Conservation (phyloP, 2,888 invertebrate species). For the Leucophora obtusa region DNA sequence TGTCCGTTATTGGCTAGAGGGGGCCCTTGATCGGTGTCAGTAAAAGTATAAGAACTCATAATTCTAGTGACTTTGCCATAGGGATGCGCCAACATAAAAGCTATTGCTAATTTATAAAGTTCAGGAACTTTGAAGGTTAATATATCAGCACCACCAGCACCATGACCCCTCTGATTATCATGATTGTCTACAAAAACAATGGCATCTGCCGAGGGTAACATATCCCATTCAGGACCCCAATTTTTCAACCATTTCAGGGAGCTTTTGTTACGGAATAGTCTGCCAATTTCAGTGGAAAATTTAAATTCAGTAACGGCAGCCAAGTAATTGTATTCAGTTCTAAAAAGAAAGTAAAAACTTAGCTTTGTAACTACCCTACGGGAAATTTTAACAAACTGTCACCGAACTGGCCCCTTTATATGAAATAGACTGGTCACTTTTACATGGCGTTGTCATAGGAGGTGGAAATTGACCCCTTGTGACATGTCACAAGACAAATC, state of each 20-base stretch:
- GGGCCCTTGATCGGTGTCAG: slow-evolving; percentile 82
- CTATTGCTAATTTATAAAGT: slow-evolving; percentile 86
- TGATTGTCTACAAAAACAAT: slow-evolving; percentile 92
- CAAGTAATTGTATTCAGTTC: slow-evolving; percentile 79
- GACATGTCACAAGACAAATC: no score
- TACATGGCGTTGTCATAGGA: no score
- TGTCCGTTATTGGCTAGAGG: slow-evolving; percentile 82
- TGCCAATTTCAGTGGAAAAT: slow-evolving; percentile 76
- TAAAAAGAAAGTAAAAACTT: slow-evolving; percentile 39
- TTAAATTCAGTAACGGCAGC: slow-evolving; percentile 87
- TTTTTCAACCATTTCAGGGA: slow-evolving; percentile 82
- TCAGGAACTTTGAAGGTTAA: slow-evolving; percentile 79
- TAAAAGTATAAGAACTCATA: slow-evolving; percentile 90
- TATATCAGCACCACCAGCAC: slow-evolving; percentile 82
- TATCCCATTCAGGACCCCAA: slow-evolving; percentile 83
- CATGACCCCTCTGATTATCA: slow-evolving; percentile 90
- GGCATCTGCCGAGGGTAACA: slow-evolving; percentile 81
- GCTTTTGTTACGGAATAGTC: slow-evolving; percentile 81
- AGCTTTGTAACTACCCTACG: no score
- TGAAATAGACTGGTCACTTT: no score
- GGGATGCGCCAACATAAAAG: slow-evolving; percentile 91
- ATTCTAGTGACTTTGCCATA: slow-evolving; percentile 85
- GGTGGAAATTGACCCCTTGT: no score
- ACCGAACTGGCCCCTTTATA: no score
- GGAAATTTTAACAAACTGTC: no score